These are phyloP conservation scores for Athalia circularis DNA, from an alignment of 2,888 invertebrate genomes.

Conservation along the genomic window DNA sequence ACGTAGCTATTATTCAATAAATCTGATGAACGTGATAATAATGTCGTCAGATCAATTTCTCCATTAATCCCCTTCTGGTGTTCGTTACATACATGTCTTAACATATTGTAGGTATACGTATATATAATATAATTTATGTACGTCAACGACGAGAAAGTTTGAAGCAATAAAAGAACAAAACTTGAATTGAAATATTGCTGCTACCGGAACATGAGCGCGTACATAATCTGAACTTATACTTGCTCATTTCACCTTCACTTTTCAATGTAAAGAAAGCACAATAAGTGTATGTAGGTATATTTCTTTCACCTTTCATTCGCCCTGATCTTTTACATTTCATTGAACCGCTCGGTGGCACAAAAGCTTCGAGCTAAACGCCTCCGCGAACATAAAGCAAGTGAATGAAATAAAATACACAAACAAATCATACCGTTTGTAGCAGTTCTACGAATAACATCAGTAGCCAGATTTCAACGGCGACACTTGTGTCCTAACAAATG, in stretches of 20 bases:
- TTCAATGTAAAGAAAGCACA: background rate
- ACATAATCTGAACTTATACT: background rate
- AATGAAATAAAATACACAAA: too few relatives aligned
- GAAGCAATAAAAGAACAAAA: conserved; percentile 1
- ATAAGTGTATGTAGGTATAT: too few relatives aligned
- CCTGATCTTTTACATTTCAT: background rate
- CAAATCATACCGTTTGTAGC: too few relatives aligned
- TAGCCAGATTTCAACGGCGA: too few relatives aligned
- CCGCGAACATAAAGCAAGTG: too few relatives aligned
- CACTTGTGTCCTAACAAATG: too few relatives aligned
- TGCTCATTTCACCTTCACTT: background rate
- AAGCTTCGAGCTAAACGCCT: too few relatives aligned
- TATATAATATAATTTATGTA: background rate
- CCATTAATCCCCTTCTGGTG: background rate
- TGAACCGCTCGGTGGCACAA: background rate
- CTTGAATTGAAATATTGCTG: background rate
- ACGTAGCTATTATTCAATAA: conserved; percentile 36
- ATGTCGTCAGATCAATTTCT: conserved; percentile 28
- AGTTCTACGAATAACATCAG: too few relatives aligned
- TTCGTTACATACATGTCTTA: background rate
- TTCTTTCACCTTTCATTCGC: background rate
- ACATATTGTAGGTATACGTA: background rate
- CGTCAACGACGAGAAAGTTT: background rate
- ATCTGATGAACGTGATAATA: conserved; percentile 24
- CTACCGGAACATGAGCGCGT: background rate